Conservation (phyloP, 1,140 invertebrate species). For the Ephestia elutella region DNA sequence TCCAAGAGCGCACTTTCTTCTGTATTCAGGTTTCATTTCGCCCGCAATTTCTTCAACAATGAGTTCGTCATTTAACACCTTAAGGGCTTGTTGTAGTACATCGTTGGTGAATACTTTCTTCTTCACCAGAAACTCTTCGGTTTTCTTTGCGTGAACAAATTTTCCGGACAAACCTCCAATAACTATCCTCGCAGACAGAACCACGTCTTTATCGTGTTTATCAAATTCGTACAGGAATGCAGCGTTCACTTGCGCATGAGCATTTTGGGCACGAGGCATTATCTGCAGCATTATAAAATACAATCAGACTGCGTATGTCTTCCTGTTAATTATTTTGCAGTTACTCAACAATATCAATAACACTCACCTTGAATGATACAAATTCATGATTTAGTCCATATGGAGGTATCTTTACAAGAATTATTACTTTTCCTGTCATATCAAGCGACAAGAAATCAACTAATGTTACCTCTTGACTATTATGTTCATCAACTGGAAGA, state of each 20-base stretch:
- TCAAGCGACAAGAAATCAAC: conserved; percentile 76
- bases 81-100: conserved; percentile 74
- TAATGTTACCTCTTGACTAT: conserved; percentile 47
- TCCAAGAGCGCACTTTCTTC: conserved; percentile 76
- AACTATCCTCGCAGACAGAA: conserved; percentile 74
- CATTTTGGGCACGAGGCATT: conserved; percentile 81
- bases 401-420: conserved; percentile 74
- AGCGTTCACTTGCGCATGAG: conserved; percentile 82
- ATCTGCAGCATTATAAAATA: conserved; percentile 60
- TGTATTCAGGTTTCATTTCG: conserved; percentile 78
- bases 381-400: conserved; percentile 67
- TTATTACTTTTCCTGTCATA: conserved; percentile 80
- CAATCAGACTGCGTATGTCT: too few species aligned
- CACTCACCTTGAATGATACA: conserved; percentile 76
- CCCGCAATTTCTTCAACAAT: conserved; percentile 76
- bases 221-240: conserved; percentile 80
- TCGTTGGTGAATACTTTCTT: conserved; percentile 70
- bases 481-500: conserved; percentile 23
- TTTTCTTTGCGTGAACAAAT: conserved; percentile 80
- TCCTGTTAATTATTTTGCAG: too few species aligned
- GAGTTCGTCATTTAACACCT: conserved; percentile 72
- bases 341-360: neutral
- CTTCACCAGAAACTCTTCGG: conserved; percentile 77
- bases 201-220: conserved; percentile 22
- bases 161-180: conserved; percentile 78